Conservation (phyloP, 2,113 vertebrate species). For the Nannospalax galili region DNA sequence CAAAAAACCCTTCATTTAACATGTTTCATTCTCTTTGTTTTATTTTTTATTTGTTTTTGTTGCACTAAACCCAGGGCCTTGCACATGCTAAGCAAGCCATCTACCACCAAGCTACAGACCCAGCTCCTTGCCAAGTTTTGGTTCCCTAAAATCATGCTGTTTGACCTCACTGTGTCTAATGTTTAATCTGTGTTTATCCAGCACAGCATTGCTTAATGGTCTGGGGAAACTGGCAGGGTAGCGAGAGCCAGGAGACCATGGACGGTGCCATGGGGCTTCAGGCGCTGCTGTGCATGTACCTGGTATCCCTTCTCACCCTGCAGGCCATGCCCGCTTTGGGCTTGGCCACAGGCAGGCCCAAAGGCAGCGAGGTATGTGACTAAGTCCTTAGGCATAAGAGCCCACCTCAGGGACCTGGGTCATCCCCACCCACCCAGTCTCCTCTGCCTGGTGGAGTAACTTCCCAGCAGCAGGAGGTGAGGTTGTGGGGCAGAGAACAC, state of each 20-base stretch:
- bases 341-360: slow-evolving; percentile 71
- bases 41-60: neutral
- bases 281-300: slow-evolving; percentile 67
- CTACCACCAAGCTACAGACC: neutral
- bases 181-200: slow-evolving; percentile 81
- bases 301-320: slow-evolving; percentile 75
- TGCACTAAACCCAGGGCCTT: neutral
- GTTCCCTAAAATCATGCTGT: slow-evolving; percentile 51
- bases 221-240: slow-evolving; percentile 69
- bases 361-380: slow-evolving; percentile 84
- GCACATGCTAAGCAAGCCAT: neutral
- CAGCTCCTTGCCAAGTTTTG: neutral
- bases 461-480: neutral
- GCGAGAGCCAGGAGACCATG: neutral
- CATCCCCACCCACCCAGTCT: neutral
- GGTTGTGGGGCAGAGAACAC: neutral
- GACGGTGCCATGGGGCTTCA: slow-evolving; percentile 71
- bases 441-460: neutral
- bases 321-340: slow-evolving; percentile 58
- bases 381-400: neutral
- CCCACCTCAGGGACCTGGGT: neutral
- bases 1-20: neutral
- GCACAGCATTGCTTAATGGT: slow-evolving; percentile 77
- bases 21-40: neutral
- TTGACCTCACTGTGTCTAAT: slow-evolving; percentile 78